Conservation (phyloP, 1,140 invertebrate genomes). For the Acromyrmex heyeri region DNA sequence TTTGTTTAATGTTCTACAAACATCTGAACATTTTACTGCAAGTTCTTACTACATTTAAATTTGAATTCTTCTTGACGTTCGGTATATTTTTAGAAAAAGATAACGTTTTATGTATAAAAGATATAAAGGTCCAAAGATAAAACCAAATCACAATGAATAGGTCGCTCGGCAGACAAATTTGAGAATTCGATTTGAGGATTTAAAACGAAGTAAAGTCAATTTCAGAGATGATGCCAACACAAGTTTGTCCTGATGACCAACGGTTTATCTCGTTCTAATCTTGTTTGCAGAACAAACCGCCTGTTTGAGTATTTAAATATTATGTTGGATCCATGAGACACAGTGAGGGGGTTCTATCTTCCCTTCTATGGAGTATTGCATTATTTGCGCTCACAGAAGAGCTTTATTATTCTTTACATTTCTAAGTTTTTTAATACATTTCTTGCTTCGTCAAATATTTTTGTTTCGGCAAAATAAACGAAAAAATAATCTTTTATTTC, state of each 20-base stretch:
- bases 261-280: slow-evolving; percentile 33
- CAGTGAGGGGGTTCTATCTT: neutral
- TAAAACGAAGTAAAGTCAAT: neutral
- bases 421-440: neutral
- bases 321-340: neutral
- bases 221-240: slow-evolving; percentile 4
- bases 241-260: neutral
- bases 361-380: neutral
- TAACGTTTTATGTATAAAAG: neutral
- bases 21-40: neutral
- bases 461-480: neutral
- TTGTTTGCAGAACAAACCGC: slow-evolving; percentile 29
- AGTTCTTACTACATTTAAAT: too few relatives aligned
- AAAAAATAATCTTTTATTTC: slow-evolving; percentile 3
- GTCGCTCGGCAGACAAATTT: slow-evolving; percentile 32
- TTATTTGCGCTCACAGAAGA: neutral
- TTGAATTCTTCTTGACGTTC: neutral
- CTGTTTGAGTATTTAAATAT: slow-evolving; percentile 27
- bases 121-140: neutral
- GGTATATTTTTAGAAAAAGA: neutral
- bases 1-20: neutral
- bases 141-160: slow-evolving; percentile 4
- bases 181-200: neutral
- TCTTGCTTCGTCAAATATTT: neutral
- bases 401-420: slow-evolving; percentile 2